These are phyloP conservation scores for Noctilio leporinus DNA, from an alignment of 2,113 vertebrate species.

Conservation along the genomic window DNA sequence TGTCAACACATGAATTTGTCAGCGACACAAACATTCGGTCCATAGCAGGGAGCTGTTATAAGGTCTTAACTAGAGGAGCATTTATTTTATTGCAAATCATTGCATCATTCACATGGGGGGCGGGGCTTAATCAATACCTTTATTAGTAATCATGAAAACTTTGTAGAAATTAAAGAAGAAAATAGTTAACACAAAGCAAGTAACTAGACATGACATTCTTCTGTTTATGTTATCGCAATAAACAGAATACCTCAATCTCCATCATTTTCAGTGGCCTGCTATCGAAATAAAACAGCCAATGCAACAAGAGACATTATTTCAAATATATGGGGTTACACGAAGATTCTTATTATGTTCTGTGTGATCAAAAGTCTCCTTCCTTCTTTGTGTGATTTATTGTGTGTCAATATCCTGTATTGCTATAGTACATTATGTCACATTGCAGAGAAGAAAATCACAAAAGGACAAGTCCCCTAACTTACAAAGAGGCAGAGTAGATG, in stretches of 20 bases:
- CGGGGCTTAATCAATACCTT: not conserved
- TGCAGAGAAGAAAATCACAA: conserved; percentile 6
- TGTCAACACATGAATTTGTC: not conserved
- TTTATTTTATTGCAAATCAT: not conserved
- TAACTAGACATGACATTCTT: not conserved
- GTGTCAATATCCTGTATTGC: conserved; percentile 11
- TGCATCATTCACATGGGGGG: not conserved
- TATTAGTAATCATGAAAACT: not conserved
- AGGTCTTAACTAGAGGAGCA: not conserved
- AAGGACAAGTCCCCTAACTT: not conserved
- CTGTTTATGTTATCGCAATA: not conserved
- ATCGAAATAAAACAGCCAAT: conserved; percentile 28
- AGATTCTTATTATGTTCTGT: not conserved
- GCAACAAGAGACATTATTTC: not conserved
- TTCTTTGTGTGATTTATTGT: conserved; percentile 18
- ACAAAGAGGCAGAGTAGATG: not conserved
- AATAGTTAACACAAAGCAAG: not conserved
- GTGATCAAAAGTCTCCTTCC: not conserved
- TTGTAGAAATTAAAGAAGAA: not conserved
- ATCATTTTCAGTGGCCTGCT: conserved; percentile 22
- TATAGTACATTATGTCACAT: not conserved
- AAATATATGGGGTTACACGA: not conserved
- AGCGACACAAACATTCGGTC: not conserved
- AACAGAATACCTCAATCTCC: not conserved
- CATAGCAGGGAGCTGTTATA: not conserved